phyloP scores from a whole-genome alignment of 1,140 invertebrate species.

The Bathynomus jamesi region DNA sequence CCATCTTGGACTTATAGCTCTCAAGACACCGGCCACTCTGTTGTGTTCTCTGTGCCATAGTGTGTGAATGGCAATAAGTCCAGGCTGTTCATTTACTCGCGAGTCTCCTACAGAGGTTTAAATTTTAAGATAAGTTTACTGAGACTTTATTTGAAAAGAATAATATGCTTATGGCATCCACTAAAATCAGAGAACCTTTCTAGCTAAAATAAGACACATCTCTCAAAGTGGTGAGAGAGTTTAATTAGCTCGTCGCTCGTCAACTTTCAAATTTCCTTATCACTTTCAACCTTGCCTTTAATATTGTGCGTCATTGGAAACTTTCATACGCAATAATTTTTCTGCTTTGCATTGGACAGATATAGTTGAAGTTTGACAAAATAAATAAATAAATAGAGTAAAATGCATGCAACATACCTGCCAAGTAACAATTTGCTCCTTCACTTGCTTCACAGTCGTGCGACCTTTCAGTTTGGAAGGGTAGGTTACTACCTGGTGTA shows the following conservation, averaged over 20 bases:
- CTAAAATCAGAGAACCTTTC: background rate
- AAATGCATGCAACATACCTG: slow-evolving; percentile 25
- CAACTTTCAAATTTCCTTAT: too few relatives aligned
- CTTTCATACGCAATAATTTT: too few relatives aligned
- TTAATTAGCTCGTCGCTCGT: too few relatives aligned
- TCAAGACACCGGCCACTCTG: slow-evolving; percentile 53
- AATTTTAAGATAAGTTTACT: background rate
- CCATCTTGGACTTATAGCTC: slow-evolving; percentile 73
- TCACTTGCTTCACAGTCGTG: slow-evolving; percentile 16
- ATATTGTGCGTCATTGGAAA: too few relatives aligned
- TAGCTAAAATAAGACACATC: background rate
- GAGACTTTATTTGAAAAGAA: background rate
- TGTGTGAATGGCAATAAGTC: slow-evolving; percentile 52
- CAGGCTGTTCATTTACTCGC: slow-evolving; percentile 52
- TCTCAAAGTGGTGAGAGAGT: too few relatives aligned
- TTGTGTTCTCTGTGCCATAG: slow-evolving; percentile 63
- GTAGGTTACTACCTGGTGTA: slow-evolving; percentile 16
- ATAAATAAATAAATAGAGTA: too few relatives aligned
- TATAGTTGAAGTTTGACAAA: too few relatives aligned
- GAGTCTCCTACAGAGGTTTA: slow-evolving; percentile 45
- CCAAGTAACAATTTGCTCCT: slow-evolving; percentile 15
- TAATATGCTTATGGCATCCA: background rate
- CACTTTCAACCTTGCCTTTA: too few relatives aligned
- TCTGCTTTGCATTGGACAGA: too few relatives aligned
- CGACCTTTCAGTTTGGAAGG: slow-evolving; percentile 12